phyloP scores from a whole-genome alignment of 2,797 vertebrate genomes.

The Austrolebias charrua region DNA sequence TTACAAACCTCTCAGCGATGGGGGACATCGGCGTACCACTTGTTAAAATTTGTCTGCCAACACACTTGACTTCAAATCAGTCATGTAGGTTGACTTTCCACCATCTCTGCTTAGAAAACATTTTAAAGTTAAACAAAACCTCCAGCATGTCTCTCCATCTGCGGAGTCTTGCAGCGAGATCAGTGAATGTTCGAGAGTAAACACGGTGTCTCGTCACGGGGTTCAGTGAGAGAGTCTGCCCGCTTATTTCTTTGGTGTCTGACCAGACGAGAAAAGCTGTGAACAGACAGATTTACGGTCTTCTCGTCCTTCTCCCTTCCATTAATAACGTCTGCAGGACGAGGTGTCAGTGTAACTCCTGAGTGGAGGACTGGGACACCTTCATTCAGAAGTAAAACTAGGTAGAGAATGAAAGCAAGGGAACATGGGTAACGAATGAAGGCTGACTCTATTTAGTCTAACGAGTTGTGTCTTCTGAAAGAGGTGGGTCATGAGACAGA shows the following conservation, averaged over 20 bases:
- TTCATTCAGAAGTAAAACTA: slow-evolving; percentile 21
- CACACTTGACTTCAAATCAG: too few species aligned
- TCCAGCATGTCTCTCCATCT: slow-evolving; percentile 6
- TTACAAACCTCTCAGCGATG: too few species aligned
- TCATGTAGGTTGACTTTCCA: too few species aligned
- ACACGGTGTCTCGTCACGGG: slow-evolving; percentile 3
- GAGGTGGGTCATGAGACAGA: background rate
- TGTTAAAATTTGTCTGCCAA: too few species aligned
- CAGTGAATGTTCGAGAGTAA: slow-evolving; percentile 14
- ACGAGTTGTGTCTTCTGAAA: background rate
- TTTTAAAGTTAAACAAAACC: background rate
- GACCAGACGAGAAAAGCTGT: slow-evolving; percentile 11
- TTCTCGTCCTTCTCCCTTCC: slow-evolving; percentile 23
- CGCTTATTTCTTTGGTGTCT: slow-evolving; percentile 9
- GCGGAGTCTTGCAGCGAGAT: slow-evolving; percentile 8
- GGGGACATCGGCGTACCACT: too few species aligned
- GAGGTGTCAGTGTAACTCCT: slow-evolving; percentile 54
- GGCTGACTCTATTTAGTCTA: background rate
- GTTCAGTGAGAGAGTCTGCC: slow-evolving; percentile 10
- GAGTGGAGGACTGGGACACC: slow-evolving; percentile 34
- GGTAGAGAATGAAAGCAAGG: background rate
- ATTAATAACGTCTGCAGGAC: slow-evolving; percentile 46
- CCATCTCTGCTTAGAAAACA: background rate
- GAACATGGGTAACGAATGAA: slow-evolving; percentile 3
- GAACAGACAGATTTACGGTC: slow-evolving; percentile 39